Base-by-base conservation (phyloP, 2,888 invertebrate species). In the Acheta domesticus region DNA sequence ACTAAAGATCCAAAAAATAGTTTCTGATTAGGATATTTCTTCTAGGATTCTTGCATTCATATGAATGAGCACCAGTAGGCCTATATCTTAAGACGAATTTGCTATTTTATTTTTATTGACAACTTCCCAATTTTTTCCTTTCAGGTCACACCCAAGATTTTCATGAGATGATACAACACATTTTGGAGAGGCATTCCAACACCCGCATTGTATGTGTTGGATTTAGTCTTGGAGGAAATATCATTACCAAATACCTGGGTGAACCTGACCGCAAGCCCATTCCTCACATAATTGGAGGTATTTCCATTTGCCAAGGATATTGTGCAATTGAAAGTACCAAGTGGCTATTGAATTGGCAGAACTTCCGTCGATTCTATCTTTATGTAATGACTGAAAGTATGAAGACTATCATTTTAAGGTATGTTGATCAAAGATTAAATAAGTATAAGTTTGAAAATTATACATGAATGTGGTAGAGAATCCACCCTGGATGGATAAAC, bases 241-340 rank as follows among this genome's bases (percentile, higher is more conserved):
- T 97, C 82, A 92, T 97, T 75, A 93, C 96, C n/a, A 96, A 96
- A 87, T 98, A 96, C 86, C 89, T 97, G 86, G 96, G 97, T 73
- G 96, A 97, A 87, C 86, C 86, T 73, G 90, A 91, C 21, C 87
- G 89, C 82, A 89, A 89, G 82, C 90, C 91, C 83, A 90, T 93
- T 1, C 84, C 88, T 20, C 92, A 92, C 85, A 92, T 97, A 80
- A 92, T 97, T 84, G 96, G 96, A 78, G 97, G 93, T 49, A 92
- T 98, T 84, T 96, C 97, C 50, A 93, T 97, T 85, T 97, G 97
- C 86, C 97, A 97, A 88, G 97, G 97, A 84, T 98, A 97, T 87
- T 94, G 96, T 87, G 96, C 96, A 75, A 92, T 93, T 81, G 93
- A 93, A 96, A 93, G 93, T 78, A 93, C 94, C 85, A 93, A 93